A percentile compares a stretch with the other conserved stretches of the same genome.
Conservation (phyloP, 2,888 invertebrate genomes). For the Eupithecia abbreviata region DNA sequence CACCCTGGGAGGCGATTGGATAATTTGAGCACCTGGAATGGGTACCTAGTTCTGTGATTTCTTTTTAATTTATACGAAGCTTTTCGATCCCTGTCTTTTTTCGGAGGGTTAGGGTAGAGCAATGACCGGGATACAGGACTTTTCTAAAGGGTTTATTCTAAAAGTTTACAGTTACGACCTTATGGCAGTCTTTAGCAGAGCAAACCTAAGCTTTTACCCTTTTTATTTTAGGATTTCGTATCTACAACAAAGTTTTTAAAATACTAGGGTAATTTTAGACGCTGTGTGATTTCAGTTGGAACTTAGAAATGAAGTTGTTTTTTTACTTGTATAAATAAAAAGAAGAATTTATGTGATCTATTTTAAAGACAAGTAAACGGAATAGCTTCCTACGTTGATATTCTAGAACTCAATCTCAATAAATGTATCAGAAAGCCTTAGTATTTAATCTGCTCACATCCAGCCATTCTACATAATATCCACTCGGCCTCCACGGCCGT, state of each 20-base stretch:
- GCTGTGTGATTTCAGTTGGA: background rate
- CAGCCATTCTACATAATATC: conserved; percentile 14
- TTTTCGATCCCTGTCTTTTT: conserved; percentile 10
- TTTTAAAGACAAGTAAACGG: background rate
- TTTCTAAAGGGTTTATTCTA: conserved; percentile 5
- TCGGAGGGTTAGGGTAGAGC: background rate
- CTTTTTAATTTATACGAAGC: conserved; percentile 26
- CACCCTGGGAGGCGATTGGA: conserved; percentile 50
- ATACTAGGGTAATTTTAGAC: background rate
- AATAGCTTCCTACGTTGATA: background rate
- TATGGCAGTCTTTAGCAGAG: background rate
- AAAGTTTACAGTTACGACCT: conserved; percentile 4
- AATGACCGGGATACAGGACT: background rate
- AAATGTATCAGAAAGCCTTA: background rate
- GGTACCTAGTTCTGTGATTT: conserved; percentile 32
- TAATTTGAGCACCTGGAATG: conserved; percentile 42
- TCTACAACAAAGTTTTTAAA: background rate
- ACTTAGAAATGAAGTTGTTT: background rate
- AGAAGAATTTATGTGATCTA: too few species aligned
- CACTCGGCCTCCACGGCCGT: conserved; percentile 16
- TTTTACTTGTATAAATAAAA: background rate
- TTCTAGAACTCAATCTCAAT: background rate
- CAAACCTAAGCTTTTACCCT: background rate
- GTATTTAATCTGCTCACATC: conserved; percentile 18
- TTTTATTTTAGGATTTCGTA: conserved; percentile 4